Conservation (phyloP, 2,888 invertebrate species). For the Zaprionus bogoriensis region DNA sequence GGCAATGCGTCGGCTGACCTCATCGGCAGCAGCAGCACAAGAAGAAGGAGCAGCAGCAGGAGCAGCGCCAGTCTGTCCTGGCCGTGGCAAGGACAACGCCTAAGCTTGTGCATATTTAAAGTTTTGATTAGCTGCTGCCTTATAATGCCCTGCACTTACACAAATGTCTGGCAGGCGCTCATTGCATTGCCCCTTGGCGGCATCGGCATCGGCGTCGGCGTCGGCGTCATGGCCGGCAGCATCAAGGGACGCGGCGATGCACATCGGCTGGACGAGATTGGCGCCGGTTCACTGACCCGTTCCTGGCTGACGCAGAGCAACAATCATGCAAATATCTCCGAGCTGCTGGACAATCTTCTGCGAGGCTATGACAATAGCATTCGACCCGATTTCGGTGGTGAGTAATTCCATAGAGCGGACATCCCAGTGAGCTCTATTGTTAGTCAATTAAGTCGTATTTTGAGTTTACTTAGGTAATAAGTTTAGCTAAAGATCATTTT, state of each 20-base stretch:
- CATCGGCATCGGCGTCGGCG: not conserved
- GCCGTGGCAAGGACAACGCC: conserved; percentile 56
- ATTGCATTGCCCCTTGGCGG: conserved; percentile 34
- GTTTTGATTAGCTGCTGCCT: conserved; percentile 77
- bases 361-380: conserved; percentile 92
- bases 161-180: conserved; percentile 68
- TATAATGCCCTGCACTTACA: conserved; percentile 70
- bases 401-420: conserved; percentile 47
- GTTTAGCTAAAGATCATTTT: too few species aligned
- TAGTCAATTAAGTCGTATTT: not conserved
- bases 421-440: not conserved
- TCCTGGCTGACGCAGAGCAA: conserved; percentile 85
- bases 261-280: conserved; percentile 57
- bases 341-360: conserved; percentile 88
- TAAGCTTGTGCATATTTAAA: conserved; percentile 76
- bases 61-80: conserved; percentile 26
- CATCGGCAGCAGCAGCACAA: conserved; percentile 36
- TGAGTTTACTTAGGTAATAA: too few species aligned
- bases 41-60: conserved; percentile 6
- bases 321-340: conserved; percentile 89
- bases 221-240: conserved; percentile 69
- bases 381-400: conserved; percentile 91
- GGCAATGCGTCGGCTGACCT: conserved; percentile 67
- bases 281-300: conserved; percentile 49
- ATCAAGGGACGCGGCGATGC: conserved; percentile 74